These are phyloP conservation scores for Rambutsinella grinnellia DNA, from an alignment of 2,888 invertebrate species.

Conservation along the genomic window DNA sequence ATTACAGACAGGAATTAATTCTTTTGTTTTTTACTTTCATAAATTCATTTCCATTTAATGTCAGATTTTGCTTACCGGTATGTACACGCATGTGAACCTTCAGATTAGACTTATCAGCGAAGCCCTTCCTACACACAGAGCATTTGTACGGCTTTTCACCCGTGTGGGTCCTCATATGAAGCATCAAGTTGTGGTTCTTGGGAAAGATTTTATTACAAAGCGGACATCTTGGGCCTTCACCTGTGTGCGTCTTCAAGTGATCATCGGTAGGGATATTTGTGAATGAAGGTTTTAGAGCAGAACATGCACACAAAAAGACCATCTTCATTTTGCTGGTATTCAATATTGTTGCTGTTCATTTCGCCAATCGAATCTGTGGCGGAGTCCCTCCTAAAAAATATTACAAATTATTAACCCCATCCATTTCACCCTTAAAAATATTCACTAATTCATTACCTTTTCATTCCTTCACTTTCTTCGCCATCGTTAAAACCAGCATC, in stretches of 20 bases:
- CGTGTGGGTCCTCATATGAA: constrained; percentile 62
- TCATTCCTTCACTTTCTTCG: constrained; percentile 8
- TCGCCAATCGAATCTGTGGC: constrained; percentile 17
- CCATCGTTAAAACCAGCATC: constrained; percentile 33
- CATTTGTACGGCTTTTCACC: constrained; percentile 63
- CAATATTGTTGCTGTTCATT: constrained; percentile 41
- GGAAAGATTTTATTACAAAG: constrained; percentile 54
- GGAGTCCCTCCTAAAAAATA: constrained; percentile 21
- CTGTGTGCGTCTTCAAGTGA: constrained; percentile 63
- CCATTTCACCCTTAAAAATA: neutral
- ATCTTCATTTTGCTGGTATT: constrained; percentile 60
- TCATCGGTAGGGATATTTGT: constrained; percentile 65
- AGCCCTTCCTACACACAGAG: constrained; percentile 58
- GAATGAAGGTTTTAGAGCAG: constrained; percentile 62
- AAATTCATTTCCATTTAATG: neutral
- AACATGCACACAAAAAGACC: constrained; percentile 63
- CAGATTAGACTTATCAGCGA: constrained; percentile 57
- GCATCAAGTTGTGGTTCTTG: constrained; percentile 61
- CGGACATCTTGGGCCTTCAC: constrained; percentile 61
- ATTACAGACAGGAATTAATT: neutral
- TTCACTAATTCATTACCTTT: constrained; percentile 1
- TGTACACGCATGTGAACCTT: constrained; percentile 57
- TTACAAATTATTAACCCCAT: neutral
- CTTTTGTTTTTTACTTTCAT: neutral
- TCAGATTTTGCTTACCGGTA: constrained; percentile 27